Evolutionary conservation across 2,888 invertebrate species (phyloP), one percentile per base, ranked within the genome.

Genomic region (Ditula angustiorana): DNA sequence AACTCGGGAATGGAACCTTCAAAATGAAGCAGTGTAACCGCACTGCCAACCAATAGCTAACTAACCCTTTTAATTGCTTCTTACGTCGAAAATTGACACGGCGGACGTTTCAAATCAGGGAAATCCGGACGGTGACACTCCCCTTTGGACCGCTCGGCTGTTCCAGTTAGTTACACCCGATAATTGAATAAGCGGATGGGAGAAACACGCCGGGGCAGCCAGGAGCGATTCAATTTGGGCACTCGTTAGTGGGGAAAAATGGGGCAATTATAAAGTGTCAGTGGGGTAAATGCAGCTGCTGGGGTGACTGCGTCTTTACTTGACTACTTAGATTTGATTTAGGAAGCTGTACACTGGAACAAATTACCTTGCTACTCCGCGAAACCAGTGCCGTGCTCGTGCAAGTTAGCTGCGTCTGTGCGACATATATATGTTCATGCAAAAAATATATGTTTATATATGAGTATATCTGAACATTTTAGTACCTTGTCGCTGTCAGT

Each of bases 101-200:
- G n/a, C 46, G 46, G 46, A 46, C 11, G n/a, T 23, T 7, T 46
- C 23, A n/a, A 24, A 46, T 23, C 46, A 46, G 46, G 16, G 28
- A 7, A 16, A 47, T 28, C 37, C 37, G 37, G 37, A 24, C 24
- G 13, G 23, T 24, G 55, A n/a, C 41, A 37, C 16, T 30, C 33
- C 16, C 73, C 76, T 74, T 60, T 67, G 75, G 72, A 71, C 67
- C 70, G 72, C 56, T 62, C 60, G 72, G 74, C 74, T 50, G 77
- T 78, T 75, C 75, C 76, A 77, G 78, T 78, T 81, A 77, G 80
- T 78, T 82, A 78, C 63, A 69, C 68, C 28, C 41, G 58, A 67
- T 82, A 80, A 82, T 82, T 81, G 77, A 82, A 78, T 80, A 70
- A 70, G 67, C 61, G 69, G 67, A n/a, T 26, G 41, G 55, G n/a